Percentiles rank a stretch among this genome's conserved stretches.
Evolutionary conservation across 2,888 invertebrate species (phyloP).

Genomic region (Unio delphinus): DNA sequence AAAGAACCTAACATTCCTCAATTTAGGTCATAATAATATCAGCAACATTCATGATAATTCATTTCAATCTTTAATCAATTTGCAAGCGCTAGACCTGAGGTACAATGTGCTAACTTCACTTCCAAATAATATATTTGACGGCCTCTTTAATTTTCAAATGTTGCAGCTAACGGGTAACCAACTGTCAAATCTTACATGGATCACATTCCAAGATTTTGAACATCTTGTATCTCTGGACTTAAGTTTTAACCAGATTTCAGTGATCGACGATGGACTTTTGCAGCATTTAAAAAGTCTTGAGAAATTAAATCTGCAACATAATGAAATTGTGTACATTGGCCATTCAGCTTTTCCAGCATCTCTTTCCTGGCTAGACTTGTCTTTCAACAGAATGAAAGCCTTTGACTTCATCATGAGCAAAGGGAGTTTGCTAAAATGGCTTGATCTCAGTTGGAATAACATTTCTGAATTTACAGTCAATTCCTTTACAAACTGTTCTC

Average conservation of each 20-base stretch:
- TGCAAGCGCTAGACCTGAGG: conserved; percentile 25
- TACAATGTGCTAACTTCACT: conserved; percentile 24
- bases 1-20: conserved; percentile 17
- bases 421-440: conserved; percentile 11
- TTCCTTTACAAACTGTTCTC: conserved; percentile 79
- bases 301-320: conserved; percentile 35
- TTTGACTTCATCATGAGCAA: not conserved
- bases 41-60: conserved; percentile 10
- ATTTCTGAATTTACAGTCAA: conserved; percentile 21
- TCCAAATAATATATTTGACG: conserved; percentile 18
- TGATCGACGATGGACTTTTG: conserved; percentile 10
- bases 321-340: conserved; percentile 14
- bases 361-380: too few relatives aligned
- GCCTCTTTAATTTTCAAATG: conserved; percentile 10
- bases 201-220: conserved; percentile 34
- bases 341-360: conserved; percentile 14
- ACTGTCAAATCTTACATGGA: conserved; percentile 11
- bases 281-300: conserved; percentile 12
- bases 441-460: conserved; percentile 44
- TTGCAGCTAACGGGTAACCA: conserved; percentile 19
- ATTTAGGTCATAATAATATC: conserved; percentile 29
- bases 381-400: too few relatives aligned
- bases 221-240: conserved; percentile 24
- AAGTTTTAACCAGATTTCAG: conserved; percentile 14
- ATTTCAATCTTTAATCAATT: conserved; percentile 14